Percentiles rank a stretch among this genome's conserved stretches.
Conservation (phyloP, 2,888 invertebrate species). For the Patella pellucida region DNA sequence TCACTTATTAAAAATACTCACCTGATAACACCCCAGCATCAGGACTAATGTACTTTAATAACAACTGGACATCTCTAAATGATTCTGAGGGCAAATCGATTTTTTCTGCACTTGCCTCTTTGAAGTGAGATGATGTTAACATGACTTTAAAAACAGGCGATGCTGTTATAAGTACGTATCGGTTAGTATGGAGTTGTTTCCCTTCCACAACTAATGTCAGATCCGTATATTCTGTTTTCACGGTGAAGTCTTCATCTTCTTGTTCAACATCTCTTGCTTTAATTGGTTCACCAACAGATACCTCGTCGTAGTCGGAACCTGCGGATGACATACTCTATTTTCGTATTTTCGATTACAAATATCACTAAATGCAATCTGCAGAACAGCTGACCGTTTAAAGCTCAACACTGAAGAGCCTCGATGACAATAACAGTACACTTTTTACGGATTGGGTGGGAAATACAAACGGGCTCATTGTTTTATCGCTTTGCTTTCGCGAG, state of each 20-base stretch:
- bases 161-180: not conserved
- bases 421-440: too few relatives aligned
- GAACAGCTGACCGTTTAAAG: too few relatives aligned
- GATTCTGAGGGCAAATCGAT: slow-evolving; percentile 3
- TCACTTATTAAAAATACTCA: not conserved
- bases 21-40: slow-evolving; percentile 3
- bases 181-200: not conserved
- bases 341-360: too few relatives aligned
- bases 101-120: not conserved
- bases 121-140: not conserved
- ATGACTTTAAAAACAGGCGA: slow-evolving; percentile 4
- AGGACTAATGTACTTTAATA: not conserved
- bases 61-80: slow-evolving; percentile 3
- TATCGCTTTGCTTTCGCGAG: too few relatives aligned
- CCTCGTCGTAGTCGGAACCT: not conserved
- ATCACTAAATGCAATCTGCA: too few relatives aligned
- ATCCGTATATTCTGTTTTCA: slow-evolving; percentile 1
- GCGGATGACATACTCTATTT: not conserved
- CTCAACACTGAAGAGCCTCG: too few relatives aligned
- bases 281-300: not conserved
- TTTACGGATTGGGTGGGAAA: too few relatives aligned
- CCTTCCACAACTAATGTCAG: slow-evolving; percentile 10
- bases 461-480: too few relatives aligned
- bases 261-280: not conserved
- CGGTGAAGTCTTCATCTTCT: not conserved